These are phyloP conservation scores for Pseudolaguvia tuberculata DNA, from an alignment of 2,113 vertebrate genomes.

Conservation along the genomic window DNA sequence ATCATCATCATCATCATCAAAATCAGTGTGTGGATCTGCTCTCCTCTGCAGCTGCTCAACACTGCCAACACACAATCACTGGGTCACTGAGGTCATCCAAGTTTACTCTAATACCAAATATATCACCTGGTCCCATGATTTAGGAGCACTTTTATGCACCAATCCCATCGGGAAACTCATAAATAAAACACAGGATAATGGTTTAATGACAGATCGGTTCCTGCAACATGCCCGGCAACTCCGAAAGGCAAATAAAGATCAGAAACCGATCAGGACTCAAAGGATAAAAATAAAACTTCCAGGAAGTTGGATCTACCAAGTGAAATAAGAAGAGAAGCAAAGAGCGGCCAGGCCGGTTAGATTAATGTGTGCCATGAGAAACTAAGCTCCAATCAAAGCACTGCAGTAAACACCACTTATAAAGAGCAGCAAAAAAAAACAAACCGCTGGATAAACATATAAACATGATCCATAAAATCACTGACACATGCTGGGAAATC, in stretches of 20 bases:
- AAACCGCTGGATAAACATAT: slow-evolving; percentile 3
- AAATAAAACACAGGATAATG: slow-evolving; percentile 1
- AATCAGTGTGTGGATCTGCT: slow-evolving; percentile 10
- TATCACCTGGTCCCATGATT: slow-evolving; percentile 7
- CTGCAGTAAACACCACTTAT: slow-evolving; percentile 24
- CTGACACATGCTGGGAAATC: neutral
- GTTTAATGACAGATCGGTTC: neutral
- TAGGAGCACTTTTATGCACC: neutral
- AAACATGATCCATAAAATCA: slow-evolving; percentile 7
- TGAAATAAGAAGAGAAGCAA: neutral
- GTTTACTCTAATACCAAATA: slow-evolving; percentile 17
- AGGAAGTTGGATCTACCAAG: neutral
- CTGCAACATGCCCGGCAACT: neutral
- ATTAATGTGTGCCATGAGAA: slow-evolving; percentile 21
- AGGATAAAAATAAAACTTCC: neutral
- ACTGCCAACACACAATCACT: neutral
- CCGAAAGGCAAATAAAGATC: neutral
- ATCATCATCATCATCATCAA: neutral
- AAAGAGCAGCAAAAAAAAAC: slow-evolving; percentile 19
- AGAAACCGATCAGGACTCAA: neutral
- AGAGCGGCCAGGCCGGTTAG: neutral
- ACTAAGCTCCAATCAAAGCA: slow-evolving; percentile 20
- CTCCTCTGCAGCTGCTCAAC: neutral
- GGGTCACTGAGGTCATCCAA: slow-evolving; percentile 33
- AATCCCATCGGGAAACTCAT: neutral